Evolutionary conservation across 2,797 vertebrate species (phyloP).

Genomic region (Danio tinwini): DNA sequence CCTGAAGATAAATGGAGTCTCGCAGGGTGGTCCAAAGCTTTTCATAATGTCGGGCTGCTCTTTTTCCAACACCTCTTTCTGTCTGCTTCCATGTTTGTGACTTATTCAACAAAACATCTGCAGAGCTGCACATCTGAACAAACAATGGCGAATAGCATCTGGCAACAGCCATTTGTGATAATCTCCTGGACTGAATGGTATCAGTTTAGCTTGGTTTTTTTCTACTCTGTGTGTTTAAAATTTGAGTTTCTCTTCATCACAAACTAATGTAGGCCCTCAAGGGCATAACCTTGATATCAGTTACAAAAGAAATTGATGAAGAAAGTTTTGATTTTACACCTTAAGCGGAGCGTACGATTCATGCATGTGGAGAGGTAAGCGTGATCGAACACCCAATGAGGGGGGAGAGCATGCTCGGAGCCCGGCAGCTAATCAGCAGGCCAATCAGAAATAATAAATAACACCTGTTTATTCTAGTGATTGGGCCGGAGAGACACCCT

Average conservation of each 20-base stretch:
- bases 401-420: too few species aligned
- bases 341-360: conserved; percentile 22
- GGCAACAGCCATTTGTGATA: neutral
- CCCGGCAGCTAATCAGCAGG: too few species aligned
- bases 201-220: neutral
- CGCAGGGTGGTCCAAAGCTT: conserved; percentile 77
- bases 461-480: too few species aligned
- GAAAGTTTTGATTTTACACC: conserved; percentile 31
- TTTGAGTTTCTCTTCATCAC: neutral
- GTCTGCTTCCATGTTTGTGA: neutral
- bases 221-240: neutral
- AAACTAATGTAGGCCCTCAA: conserved; percentile 9
- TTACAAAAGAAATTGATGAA: conserved; percentile 14
- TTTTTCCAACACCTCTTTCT: conserved; percentile 69
- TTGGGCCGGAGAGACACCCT: too few species aligned
- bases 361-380: too few species aligned
- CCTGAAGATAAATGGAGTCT: conserved; percentile 82
- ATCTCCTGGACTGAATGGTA: neutral
- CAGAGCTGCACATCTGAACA: neutral
- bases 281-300: conserved; percentile 11
- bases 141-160: conserved; percentile 18
- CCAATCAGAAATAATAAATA: too few species aligned
- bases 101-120: conserved; percentile 1
- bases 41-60: conserved; percentile 80
- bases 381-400: too few species aligned